Evolutionary conservation across 2,888 invertebrate species (phyloP).

Genomic region (Dryocosmus kuriphilus): DNA sequence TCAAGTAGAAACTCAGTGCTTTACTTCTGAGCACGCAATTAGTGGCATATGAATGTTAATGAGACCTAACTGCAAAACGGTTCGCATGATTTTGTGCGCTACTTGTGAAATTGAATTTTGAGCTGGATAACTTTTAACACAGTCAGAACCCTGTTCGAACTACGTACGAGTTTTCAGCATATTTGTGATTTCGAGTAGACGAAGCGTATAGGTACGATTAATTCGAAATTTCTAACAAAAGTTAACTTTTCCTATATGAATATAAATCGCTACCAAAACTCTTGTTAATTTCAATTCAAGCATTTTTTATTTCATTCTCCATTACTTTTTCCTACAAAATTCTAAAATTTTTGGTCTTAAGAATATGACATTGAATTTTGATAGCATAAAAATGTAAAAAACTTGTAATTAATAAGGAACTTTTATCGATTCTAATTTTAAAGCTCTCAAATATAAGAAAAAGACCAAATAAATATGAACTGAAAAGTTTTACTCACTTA

Average conservation of each 20-base stretch:
- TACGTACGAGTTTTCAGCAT: slow-evolving; percentile 7
- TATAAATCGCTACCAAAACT: neutral
- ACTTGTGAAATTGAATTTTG: slow-evolving; percentile 26
- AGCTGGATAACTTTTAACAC: slow-evolving; percentile 24
- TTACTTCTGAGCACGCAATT: slow-evolving; percentile 28
- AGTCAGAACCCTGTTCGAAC: slow-evolving; percentile 16
- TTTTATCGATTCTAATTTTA: too few relatives aligned
- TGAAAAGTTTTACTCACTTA: too few relatives aligned
- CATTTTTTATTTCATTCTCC: neutral
- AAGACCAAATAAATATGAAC: too few relatives aligned
- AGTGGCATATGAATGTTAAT: slow-evolving; percentile 34
- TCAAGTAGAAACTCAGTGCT: slow-evolving; percentile 20
- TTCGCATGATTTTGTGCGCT: slow-evolving; percentile 17
- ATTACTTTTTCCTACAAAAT: too few relatives aligned
- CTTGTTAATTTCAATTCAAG: neutral
- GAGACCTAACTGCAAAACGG: slow-evolving; percentile 14
- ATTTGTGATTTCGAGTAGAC: slow-evolving; percentile 14
- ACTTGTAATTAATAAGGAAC: too few relatives aligned
- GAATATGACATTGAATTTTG: too few relatives aligned
- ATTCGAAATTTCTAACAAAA: neutral
- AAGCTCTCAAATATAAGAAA: too few relatives aligned
- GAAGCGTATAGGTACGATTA: neutral
- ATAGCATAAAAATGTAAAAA: too few relatives aligned
- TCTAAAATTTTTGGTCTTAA: too few relatives aligned
- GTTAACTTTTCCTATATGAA: neutral